Percentiles rank a stretch among this genome's conserved stretches.
Evolutionary conservation across 2,888 invertebrate genomes (phyloP).

Genomic region (Hylaea fasciaria): DNA sequence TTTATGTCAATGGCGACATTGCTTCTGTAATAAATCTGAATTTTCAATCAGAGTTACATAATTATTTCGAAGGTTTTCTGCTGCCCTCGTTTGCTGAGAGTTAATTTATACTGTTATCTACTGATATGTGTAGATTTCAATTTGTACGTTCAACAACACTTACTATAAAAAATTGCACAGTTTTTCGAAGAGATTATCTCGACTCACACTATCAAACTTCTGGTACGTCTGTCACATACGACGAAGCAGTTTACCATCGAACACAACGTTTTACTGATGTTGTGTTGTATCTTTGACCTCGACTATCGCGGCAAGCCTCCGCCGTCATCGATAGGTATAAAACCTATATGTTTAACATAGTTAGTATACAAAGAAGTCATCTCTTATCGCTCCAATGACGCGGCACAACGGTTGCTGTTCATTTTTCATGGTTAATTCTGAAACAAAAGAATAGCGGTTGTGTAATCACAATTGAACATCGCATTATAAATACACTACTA

Average conservation of each 20-base stretch:
- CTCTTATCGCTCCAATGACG: conserved; percentile 57
- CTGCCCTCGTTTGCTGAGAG: too few species aligned
- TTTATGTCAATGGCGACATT: conserved; percentile 53
- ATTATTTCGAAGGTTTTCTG: not conserved
- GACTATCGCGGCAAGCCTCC: conserved; percentile 79
- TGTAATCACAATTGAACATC: not conserved
- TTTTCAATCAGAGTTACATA: conserved; percentile 11
- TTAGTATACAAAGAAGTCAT: conserved; percentile 49
- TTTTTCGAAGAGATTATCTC: too few species aligned
- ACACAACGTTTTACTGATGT: conserved; percentile 62
- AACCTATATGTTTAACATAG: conserved; percentile 1
- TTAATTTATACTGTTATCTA: too few species aligned
- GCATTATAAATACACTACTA: too few species aligned
- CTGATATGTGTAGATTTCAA: too few species aligned
- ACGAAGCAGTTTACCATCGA: conserved; percentile 55
- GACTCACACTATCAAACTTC: not conserved
- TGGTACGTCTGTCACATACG: conserved; percentile 1
- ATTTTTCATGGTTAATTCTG: conserved; percentile 10
- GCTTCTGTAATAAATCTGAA: conserved; percentile 12
- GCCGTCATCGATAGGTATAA: conserved; percentile 56
- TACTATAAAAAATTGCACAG: too few species aligned
- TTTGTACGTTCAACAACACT: too few species aligned
- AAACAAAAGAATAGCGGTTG: not conserved
- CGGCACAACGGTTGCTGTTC: conserved; percentile 22
- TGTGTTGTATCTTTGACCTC: conserved; percentile 74